Evolutionary conservation across 2,888 invertebrate genomes (phyloP).

Genomic region (Rhorus exstirpatorius): DNA sequence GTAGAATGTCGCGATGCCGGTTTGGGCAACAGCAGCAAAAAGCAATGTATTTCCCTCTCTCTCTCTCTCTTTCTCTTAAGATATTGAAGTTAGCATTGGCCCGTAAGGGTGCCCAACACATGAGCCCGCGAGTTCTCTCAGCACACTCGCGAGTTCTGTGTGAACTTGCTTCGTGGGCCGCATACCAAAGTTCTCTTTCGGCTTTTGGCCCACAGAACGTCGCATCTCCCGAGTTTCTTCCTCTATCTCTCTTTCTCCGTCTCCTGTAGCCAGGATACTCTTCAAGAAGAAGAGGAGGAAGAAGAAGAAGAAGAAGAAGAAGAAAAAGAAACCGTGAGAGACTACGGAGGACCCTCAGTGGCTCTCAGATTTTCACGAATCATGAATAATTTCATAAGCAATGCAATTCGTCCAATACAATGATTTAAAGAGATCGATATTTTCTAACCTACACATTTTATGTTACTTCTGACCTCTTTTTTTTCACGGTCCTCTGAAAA

Average conservation of each 20-base stretch:
- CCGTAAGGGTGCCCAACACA: constrained; percentile 48
- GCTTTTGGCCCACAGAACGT: constrained; percentile 70
- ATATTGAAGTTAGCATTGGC: constrained; percentile 48
- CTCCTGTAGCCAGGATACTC: constrained; percentile 33
- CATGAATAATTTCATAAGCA: neutral
- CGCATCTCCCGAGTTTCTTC: constrained; percentile 60
- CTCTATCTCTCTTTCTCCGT: constrained; percentile 52
- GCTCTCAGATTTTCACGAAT: constrained; percentile 50
- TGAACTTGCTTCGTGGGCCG: constrained; percentile 83
- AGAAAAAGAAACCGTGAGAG: constrained; percentile 49
- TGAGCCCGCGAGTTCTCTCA: constrained; percentile 52
- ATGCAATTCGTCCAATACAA: too few species aligned
- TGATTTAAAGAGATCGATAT: too few species aligned
- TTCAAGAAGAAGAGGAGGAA: constrained; percentile 23
- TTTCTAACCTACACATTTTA: too few species aligned
- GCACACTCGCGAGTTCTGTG: constrained; percentile 77
- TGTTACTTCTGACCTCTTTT: too few species aligned
- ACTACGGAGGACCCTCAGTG: constrained; percentile 54
- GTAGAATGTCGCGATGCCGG: constrained; percentile 77
- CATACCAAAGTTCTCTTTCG: constrained; percentile 82
- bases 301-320: constrained; percentile 28
- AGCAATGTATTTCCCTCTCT: constrained; percentile 58
- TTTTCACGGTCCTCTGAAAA: too few species aligned
- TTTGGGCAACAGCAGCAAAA: constrained; percentile 73
- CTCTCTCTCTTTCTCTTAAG: constrained; percentile 48